Percentiles rank a stretch among this genome's conserved stretches.
These are phyloP conservation scores for Cladopsammia gracilis DNA, from an alignment of 64 coral and sea anemone genomes.

Conservation along the genomic window DNA sequence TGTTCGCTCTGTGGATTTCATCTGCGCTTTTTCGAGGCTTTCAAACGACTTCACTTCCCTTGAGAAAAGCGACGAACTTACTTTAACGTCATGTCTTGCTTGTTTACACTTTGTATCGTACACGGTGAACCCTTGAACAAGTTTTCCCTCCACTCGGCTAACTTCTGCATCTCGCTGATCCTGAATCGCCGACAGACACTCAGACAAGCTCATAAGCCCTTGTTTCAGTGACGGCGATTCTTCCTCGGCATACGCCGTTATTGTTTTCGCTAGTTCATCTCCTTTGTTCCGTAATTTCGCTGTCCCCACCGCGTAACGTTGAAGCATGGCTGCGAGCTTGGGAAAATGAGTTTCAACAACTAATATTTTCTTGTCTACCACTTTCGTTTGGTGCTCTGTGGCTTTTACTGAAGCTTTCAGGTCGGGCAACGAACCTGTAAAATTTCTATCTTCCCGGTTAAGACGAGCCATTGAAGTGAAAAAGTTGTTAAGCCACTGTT, in stretches of 20 bases:
- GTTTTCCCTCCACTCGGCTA: constrained; percentile 82
- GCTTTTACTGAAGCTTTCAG: constrained; percentile 94
- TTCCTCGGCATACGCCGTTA: constrained; percentile 88
- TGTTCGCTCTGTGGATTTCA: constrained; percentile 79
- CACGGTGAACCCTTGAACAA: constrained; percentile 90
- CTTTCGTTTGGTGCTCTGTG: constrained; percentile 96
- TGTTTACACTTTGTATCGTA: constrained; percentile 99
- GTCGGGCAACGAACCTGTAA: constrained; percentile 91
- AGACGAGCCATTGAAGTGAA: constrained; percentile 46
- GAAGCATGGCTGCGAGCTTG: constrained; percentile 72
- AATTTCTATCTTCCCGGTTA: constrained; percentile 68
- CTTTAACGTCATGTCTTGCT: constrained; percentile 92
- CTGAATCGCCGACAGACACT: constrained; percentile 95
- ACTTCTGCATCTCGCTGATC: constrained; percentile 92
- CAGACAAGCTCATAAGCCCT: constrained; percentile 79
- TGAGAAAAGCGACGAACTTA: constrained; percentile 73
- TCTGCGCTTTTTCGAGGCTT: constrained; percentile 88
- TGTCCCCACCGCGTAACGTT: constrained; percentile 91
- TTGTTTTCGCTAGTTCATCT: constrained; percentile 83
- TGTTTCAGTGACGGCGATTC: constrained; percentile 91
- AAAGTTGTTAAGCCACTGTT: neutral
- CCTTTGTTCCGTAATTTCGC: constrained; percentile 94
- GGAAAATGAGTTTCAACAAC: constrained; percentile 95
- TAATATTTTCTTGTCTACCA: constrained; percentile 88
- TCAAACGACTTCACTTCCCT: constrained; percentile 96